phyloP scores from a whole-genome alignment of 2,888 invertebrate species.

The Drosophila merina region DNA sequence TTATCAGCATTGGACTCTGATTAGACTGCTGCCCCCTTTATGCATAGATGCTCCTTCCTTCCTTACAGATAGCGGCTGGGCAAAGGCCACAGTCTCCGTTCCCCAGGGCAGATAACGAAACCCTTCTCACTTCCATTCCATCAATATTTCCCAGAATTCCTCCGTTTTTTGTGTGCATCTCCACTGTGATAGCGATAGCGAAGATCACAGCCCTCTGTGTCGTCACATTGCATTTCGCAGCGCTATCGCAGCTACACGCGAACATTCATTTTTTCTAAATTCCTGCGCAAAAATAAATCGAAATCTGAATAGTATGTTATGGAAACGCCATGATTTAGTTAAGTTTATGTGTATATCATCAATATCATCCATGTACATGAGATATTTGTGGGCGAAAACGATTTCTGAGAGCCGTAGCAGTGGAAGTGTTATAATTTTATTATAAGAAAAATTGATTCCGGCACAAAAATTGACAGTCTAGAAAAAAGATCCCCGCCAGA shows the following conservation, averaged over 20 bases:
- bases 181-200: neutral
- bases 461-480: no score
- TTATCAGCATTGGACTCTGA: conserved; percentile 70
- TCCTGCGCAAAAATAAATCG: neutral
- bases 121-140: conserved; percentile 20
- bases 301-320: no score
- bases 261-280: neutral
- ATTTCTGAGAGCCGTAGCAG: no score
- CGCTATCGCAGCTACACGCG: neutral
- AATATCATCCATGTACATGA: no score
- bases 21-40: conserved; percentile 2
- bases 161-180: neutral
- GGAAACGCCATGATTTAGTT: no score
- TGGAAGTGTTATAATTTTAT: no score
- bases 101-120: conserved; percentile 58
- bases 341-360: no score
- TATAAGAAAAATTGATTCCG: no score
- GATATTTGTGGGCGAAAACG: no score
- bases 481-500: no score
- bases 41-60: conserved; percentile 10
- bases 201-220: neutral
- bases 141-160: neutral
- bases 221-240: neutral
- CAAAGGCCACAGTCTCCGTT: neutral
- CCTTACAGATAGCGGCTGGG: neutral